Conservation (phyloP, 2,888 invertebrate genomes). For the Listrodromus nycthemerus region DNA sequence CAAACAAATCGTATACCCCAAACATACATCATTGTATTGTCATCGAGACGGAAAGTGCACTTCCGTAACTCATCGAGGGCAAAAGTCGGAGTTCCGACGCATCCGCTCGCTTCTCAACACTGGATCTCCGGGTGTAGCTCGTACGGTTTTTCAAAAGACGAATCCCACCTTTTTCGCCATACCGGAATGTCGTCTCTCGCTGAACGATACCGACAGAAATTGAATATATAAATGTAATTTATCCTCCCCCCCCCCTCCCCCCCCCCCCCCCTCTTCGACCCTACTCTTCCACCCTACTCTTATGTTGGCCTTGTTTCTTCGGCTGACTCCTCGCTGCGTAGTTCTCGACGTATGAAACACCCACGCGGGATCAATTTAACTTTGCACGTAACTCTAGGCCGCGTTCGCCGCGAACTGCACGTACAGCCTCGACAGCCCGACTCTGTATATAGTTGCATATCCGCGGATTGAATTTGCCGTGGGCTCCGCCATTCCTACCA, state of each 20-base stretch:
- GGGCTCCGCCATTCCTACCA: neutral
- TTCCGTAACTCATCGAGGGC: too few species aligned
- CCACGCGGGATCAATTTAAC: slow-evolving; percentile 62
- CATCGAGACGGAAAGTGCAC: too few species aligned
- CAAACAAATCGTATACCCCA: too few species aligned
- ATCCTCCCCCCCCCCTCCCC: slow-evolving; percentile 16
- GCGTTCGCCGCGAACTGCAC: slow-evolving; percentile 23
- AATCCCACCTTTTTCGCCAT: slow-evolving; percentile 34
- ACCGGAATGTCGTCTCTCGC: slow-evolving; percentile 6
- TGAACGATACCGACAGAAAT: slow-evolving; percentile 47
- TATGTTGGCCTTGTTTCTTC: slow-evolving; percentile 26
- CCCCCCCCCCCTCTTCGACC: neutral
- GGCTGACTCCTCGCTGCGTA: slow-evolving; percentile 9
- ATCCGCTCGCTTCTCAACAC: neutral
- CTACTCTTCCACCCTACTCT: too few species aligned
- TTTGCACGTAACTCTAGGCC: slow-evolving; percentile 55
- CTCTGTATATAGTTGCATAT: slow-evolving; percentile 55
- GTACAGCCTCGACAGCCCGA: slow-evolving; percentile 22
- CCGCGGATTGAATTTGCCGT: slow-evolving; percentile 60
- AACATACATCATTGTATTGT: too few species aligned
- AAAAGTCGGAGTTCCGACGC: neutral
- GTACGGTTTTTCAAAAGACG: slow-evolving; percentile 8
- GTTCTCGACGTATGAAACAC: slow-evolving; percentile 47
- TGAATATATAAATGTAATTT: slow-evolving; percentile 51
- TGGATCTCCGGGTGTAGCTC: neutral